A percentile compares a stretch with the other conserved stretches of the same genome.
Conservation (phyloP, 2,113 vertebrate species). For the Apeltes quadracus region DNA sequence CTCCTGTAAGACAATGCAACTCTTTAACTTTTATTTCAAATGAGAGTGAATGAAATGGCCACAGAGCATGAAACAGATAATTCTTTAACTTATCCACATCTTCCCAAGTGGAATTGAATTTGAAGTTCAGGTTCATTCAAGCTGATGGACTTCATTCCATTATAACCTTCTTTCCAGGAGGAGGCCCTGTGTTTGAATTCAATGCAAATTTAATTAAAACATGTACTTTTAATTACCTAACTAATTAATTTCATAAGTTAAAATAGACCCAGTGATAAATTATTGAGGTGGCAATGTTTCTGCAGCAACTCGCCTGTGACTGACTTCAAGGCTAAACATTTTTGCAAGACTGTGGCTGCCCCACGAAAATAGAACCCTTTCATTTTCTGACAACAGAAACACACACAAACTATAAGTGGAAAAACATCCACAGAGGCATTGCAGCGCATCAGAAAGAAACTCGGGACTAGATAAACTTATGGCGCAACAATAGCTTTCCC, state of each 20-base stretch:
- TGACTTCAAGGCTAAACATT: constrained; percentile 58
- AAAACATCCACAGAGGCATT: constrained; percentile 23
- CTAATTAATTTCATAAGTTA: constrained; percentile 79
- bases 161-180: constrained; percentile 64
- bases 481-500: constrained; percentile 51
- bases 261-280: constrained; percentile 73
- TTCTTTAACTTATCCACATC: constrained; percentile 56
- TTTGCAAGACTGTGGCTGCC: constrained; percentile 46
- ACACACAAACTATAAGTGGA: constrained; percentile 21
- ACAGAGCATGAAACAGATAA: constrained; percentile 63
- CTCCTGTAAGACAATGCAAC: constrained; percentile 28
- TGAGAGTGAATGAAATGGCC: constrained; percentile 44
- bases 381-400: constrained; percentile 48
- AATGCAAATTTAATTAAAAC: constrained; percentile 79
- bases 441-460: constrained; percentile 25
- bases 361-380: constrained; percentile 69
- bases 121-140: constrained; percentile 63
- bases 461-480: constrained; percentile 42
- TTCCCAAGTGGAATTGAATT: constrained; percentile 66
- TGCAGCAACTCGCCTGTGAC: constrained; percentile 56
- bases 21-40: constrained; percentile 46
- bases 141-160: constrained; percentile 64
- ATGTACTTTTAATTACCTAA: constrained; percentile 81
- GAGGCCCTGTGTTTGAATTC: constrained; percentile 64
- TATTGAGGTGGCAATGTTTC: constrained; percentile 65